A percentile compares a stretch with the other conserved stretches of the same genome.
These are phyloP conservation scores for Albula goreensis DNA, from an alignment of 2,113 vertebrate species.

Conservation along the genomic window DNA sequence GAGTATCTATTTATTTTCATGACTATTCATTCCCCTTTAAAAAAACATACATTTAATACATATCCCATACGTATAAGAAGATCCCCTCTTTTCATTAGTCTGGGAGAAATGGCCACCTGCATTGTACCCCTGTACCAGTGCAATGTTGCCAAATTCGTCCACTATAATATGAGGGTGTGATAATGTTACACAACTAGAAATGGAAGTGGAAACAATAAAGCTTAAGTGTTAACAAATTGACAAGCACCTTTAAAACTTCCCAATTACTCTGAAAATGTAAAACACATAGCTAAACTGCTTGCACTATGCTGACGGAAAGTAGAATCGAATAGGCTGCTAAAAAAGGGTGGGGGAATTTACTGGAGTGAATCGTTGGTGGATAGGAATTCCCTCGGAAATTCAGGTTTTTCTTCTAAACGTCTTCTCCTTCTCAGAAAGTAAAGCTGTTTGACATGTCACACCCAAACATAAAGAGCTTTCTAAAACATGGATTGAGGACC, in stretches of 20 bases:
- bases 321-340: not conserved
- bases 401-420: conserved; percentile 19
- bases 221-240: no score
- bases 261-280: not conserved
- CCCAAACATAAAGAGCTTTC: not conserved
- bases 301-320: not conserved
- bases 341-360: not conserved
- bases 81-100: no score
- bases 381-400: not conserved
- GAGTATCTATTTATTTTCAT: no score
- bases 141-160: no score
- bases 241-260: not conserved
- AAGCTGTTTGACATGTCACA: not conserved
- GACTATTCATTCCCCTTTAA: no score
- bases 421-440: not conserved
- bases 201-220: no score
- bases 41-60: no score
- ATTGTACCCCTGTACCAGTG: no score
- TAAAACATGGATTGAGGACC: not conserved
- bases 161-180: no score
- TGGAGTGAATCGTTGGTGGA: not conserved
- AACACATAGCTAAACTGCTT: not conserved
- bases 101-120: no score
- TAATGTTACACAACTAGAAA: no score
- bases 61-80: no score